Evolutionary conservation across 2,113 vertebrate genomes (phyloP).

Genomic region (Hippocampus comes): DNA sequence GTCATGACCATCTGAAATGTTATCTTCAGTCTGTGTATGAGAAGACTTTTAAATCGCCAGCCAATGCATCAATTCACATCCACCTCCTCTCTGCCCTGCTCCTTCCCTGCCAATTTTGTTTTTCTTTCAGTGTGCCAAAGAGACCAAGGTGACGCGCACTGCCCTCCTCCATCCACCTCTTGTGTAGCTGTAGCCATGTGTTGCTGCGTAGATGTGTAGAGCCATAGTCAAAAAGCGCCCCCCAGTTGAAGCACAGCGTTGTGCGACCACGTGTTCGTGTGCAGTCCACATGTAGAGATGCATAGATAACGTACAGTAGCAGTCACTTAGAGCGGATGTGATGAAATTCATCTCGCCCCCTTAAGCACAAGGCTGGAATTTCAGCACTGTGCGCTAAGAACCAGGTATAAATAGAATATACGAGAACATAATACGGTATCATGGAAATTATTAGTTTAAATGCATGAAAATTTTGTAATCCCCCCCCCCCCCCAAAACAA

Average conservation of each 20-base stretch:
- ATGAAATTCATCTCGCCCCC: conserved; percentile 38
- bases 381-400: neutral
- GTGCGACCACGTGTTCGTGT: conserved; percentile 22
- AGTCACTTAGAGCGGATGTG: conserved; percentile 9
- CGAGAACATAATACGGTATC: too few species aligned
- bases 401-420: too few species aligned
- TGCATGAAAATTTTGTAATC: too few species aligned
- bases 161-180: conserved; percentile 33
- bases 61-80: neutral
- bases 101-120: conserved; percentile 30
- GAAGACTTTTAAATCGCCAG: neutral
- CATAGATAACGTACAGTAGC: conserved; percentile 21
- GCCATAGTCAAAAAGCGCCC: conserved; percentile 14
- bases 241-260: conserved; percentile 22
- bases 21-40: too few species aligned
- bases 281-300: conserved; percentile 23
- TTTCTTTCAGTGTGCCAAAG: conserved; percentile 58
- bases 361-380: neutral
- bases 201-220: conserved; percentile 21
- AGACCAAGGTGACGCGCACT: conserved; percentile 59
- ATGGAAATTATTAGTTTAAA: too few species aligned
- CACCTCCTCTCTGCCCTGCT: conserved; percentile 37
- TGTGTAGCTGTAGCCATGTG: conserved; percentile 34
- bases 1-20: too few species aligned
- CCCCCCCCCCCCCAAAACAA: too few species aligned